Conservation (phyloP, 2,888 invertebrate genomes). For the Brachyptera risi region DNA sequence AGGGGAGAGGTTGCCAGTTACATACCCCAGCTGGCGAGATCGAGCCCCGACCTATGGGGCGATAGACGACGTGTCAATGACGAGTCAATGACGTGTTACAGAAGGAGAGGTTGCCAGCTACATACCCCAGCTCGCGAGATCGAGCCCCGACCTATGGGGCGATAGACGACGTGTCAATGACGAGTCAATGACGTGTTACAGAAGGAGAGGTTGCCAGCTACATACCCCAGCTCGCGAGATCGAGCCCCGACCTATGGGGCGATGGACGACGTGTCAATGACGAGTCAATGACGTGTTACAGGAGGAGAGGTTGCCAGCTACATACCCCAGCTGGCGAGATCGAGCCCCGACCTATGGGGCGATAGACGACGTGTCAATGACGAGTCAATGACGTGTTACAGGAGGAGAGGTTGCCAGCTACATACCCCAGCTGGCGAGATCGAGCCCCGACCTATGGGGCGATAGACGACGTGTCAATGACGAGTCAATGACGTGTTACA, state of each 20-base stretch:
- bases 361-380: too few relatives aligned
- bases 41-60: slow-evolving; percentile 52
- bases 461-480: slow-evolving; percentile 51
- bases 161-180: slow-evolving; percentile 55
- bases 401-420: slow-evolving; percentile 47
- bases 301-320: too few relatives aligned
- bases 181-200: slow-evolving; percentile 35
- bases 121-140: slow-evolving; percentile 54
- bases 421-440: slow-evolving; percentile 54
- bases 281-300: too few relatives aligned
- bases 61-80: slow-evolving; percentile 51
- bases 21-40: slow-evolving; percentile 54
- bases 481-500: background rate
- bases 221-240: slow-evolving; percentile 55
- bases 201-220: slow-evolving; percentile 47
- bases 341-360: too few relatives aligned
- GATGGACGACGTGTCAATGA: too few relatives aligned
- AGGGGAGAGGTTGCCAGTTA: slow-evolving; percentile 47
- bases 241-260: too few relatives aligned
- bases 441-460: slow-evolving; percentile 52
- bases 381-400: too few relatives aligned
- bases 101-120: slow-evolving; percentile 47
- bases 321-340: too few relatives aligned
- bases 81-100: background rate
- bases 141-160: slow-evolving; percentile 52